Evolutionary conservation across 2,797 vertebrate genomes (phyloP), one percentile per base, ranked within the genome.

Genomic region (Clarias fuscus): DNA sequence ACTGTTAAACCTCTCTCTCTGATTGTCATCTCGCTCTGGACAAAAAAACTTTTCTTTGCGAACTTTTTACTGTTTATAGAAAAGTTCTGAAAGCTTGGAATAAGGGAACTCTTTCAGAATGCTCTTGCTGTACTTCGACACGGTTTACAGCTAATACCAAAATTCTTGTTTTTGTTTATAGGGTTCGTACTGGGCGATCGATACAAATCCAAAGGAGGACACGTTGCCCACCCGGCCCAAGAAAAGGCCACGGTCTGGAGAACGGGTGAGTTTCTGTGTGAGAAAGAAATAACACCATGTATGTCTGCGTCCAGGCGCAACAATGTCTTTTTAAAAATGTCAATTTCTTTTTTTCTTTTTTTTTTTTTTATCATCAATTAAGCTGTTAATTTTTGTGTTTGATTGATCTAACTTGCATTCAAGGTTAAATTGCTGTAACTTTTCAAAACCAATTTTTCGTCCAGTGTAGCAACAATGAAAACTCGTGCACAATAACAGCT

Each of bases 141-240:
- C 24, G 24, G 67, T 83, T 67, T 68, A 40, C 13, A 30, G 33
- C 43, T 87, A 75, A 90, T 75, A 56, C 53, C 37, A 2, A 18
- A 14, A 53, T 33, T 87, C 40, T 40, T 84, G 85, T 53, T 84
- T 87, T 86, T 90, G 15, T 91, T 92, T 91, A 24, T 91, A 98
- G 97, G 97, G 97, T 78, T 98, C 97, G 85, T 98, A 98, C 91
- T 98, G 97, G 97, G 97, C 97, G 89, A 98, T 98, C 84, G 97
- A 98, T 93, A 97, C 95, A 91, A 98, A 97, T 95, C 97, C 97
- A 92, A 97, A 97, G 92, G 97, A 98, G 94, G 97, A 98, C 87
- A 91, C 95, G 10, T 93, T 97, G 93, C 96, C 97, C 88, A 96
- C 96, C 81, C 95, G 97, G 93, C 97, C 97, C 93, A 98, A 97